Evolutionary conservation across 2,113 vertebrate species (phyloP).

Genomic region (Circaetus cinerascens): DNA sequence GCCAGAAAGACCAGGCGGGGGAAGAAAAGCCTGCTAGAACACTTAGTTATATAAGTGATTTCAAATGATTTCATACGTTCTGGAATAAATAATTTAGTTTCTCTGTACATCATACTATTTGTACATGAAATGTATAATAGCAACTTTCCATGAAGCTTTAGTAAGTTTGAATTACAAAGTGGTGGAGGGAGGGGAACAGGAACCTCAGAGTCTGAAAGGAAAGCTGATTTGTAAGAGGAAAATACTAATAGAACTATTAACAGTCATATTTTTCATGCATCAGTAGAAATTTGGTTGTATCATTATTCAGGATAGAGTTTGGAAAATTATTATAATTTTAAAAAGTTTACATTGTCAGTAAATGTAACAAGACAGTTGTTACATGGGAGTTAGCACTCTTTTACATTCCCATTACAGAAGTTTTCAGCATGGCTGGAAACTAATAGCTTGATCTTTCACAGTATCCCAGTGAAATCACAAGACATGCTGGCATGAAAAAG

Average conservation of each 20-base stretch:
- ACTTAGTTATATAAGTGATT: not conserved
- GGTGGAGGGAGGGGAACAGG: not conserved
- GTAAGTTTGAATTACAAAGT: not conserved
- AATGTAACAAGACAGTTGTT: not conserved
- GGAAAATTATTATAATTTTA: not conserved
- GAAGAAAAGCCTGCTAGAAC: not conserved
- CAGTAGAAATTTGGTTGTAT: not conserved
- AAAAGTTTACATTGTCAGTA: not conserved
- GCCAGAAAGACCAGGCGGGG: not conserved
- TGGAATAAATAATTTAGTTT: not conserved
- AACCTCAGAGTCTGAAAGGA: not conserved
- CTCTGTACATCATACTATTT: not conserved
- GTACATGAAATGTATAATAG: not conserved
- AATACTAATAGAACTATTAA: not conserved
- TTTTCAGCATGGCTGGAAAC: not conserved
- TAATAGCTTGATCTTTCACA: not conserved
- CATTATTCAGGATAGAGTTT: not conserved
- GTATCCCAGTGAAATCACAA: not conserved
- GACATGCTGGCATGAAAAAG: not conserved
- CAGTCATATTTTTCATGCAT: not conserved
- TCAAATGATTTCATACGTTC: not conserved
- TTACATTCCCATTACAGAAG: not conserved
- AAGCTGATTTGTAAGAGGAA: not conserved
- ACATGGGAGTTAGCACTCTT: not conserved
- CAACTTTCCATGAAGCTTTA: not conserved